Evolutionary conservation across 2,113 vertebrate species (phyloP).

Genomic region (Atractosteus spatula): DNA sequence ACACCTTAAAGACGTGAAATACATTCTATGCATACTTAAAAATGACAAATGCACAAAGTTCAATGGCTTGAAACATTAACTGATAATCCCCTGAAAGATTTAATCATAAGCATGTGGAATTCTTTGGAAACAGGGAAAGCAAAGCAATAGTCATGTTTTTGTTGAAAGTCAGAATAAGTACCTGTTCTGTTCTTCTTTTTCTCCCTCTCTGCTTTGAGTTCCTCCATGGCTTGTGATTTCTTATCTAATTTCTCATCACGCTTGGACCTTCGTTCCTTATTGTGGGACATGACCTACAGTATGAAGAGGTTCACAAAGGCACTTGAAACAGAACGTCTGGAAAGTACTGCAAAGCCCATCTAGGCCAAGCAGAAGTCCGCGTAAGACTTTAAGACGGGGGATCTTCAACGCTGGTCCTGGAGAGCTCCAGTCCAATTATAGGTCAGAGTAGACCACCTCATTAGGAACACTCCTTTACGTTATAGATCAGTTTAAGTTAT

Average conservation of each 20-base stretch:
- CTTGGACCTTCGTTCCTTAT: conserved; percentile 94
- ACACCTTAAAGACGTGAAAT: neutral
- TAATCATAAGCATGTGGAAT: neutral
- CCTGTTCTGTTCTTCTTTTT: conserved; percentile 98
- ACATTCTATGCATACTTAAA: neutral
- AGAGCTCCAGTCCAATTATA: too few relatives aligned
- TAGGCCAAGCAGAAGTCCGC: too few relatives aligned
- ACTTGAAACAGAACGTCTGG: too few relatives aligned
- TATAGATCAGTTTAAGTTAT: too few relatives aligned
- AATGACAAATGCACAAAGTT: neutral
- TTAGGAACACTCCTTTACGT: too few relatives aligned
- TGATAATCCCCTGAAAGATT: neutral
- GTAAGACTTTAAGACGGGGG: too few relatives aligned
- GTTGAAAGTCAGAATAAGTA: conserved; percentile 35
- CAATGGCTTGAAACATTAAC: neutral
- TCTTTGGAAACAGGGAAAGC: neutral
- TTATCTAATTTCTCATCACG: conserved; percentile 96
- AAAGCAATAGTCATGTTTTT: neutral
- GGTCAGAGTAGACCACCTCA: too few relatives aligned
- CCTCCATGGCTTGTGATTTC: conserved; percentile 98
- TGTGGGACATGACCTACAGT: conserved; percentile 91
- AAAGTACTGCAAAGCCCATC: too few relatives aligned
- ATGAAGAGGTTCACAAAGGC: neutral
- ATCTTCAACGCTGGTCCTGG: too few relatives aligned
- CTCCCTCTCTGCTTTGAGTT: conserved; percentile 92